Conservation (phyloP, 2,888 invertebrate genomes). For the Pegoplata infirma region DNA sequence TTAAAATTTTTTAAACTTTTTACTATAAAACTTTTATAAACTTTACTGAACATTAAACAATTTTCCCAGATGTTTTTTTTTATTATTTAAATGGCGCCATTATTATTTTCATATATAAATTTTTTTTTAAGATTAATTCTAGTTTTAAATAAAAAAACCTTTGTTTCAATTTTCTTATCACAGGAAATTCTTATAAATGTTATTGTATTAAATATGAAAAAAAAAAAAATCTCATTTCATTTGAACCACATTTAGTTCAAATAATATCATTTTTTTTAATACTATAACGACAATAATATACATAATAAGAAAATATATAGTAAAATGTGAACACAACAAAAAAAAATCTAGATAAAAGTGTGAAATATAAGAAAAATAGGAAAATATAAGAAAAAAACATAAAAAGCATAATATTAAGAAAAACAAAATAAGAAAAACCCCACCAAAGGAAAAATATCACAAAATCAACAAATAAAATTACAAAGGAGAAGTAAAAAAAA, state of each 20-base stretch:
- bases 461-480: not conserved
- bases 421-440: conserved; percentile 1
- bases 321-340: not conserved
- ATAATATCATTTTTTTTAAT: conserved; percentile 63
- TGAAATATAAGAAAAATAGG: conserved; percentile 3
- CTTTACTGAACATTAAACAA: too few relatives aligned
- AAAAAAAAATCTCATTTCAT: conserved; percentile 30
- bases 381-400: too few relatives aligned
- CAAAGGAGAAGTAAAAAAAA: not conserved
- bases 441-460: not conserved
- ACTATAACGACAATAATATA: conserved; percentile 27
- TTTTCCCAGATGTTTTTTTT: too few relatives aligned
- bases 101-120: not conserved
- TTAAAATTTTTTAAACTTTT: too few relatives aligned
- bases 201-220: conserved; percentile 27
- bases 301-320: not conserved
- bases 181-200: conserved; percentile 59
- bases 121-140: not conserved
- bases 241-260: conserved; percentile 60
- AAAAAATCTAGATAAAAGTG: not conserved
- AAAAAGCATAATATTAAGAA: too few relatives aligned
- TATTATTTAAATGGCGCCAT: not conserved
- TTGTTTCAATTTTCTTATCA: conserved; percentile 58
- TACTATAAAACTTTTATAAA: too few relatives aligned
- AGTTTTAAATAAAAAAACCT: conserved; percentile 26